phyloP scores from a whole-genome alignment of 2,797 vertebrate genomes.

The Meriones psammophilus region DNA sequence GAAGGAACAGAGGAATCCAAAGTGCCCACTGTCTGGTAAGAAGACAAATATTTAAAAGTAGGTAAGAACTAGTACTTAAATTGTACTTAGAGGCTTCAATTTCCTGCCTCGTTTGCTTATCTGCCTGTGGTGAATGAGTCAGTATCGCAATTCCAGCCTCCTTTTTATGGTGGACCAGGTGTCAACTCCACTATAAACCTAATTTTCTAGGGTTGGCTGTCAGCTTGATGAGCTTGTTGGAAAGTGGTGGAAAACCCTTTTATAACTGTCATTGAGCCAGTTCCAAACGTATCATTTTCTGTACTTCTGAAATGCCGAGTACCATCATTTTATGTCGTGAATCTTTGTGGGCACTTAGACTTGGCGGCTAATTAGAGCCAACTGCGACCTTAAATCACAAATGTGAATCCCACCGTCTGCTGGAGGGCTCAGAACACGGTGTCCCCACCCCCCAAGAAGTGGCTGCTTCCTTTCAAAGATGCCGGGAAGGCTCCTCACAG shows the following conservation, averaged over 20 bases:
- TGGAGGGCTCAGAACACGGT: neutral
- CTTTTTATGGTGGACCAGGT: conserved; percentile 60
- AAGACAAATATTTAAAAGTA: conserved; percentile 22
- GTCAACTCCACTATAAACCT: conserved; percentile 61
- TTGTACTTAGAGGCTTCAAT: conserved; percentile 67
- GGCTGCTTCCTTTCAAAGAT: neutral
- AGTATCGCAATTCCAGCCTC: conserved; percentile 34
- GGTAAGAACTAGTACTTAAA: conserved; percentile 67
- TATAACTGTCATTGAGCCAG: conserved; percentile 77
- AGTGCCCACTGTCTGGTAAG: conserved; percentile 21
- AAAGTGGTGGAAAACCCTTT: conserved; percentile 75
- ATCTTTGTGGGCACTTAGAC: conserved; percentile 78
- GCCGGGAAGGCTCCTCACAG: neutral
- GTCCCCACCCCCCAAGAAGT: neutral
- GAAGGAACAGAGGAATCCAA: conserved; percentile 48
- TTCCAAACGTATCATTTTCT: conserved; percentile 81
- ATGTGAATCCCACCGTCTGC: conserved; percentile 50
- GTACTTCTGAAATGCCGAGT: conserved; percentile 76
- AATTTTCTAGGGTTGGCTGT: conserved; percentile 74
- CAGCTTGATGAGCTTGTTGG: conserved; percentile 79
- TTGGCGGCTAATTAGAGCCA: conserved; percentile 79
- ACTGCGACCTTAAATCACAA: conserved; percentile 71
- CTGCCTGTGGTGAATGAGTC: neutral
- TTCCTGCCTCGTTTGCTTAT: conserved; percentile 70
- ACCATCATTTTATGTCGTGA: conserved; percentile 77